Conservation (phyloP, 1,140 invertebrate genomes). For the Ceratoteleas bidentatus region DNA sequence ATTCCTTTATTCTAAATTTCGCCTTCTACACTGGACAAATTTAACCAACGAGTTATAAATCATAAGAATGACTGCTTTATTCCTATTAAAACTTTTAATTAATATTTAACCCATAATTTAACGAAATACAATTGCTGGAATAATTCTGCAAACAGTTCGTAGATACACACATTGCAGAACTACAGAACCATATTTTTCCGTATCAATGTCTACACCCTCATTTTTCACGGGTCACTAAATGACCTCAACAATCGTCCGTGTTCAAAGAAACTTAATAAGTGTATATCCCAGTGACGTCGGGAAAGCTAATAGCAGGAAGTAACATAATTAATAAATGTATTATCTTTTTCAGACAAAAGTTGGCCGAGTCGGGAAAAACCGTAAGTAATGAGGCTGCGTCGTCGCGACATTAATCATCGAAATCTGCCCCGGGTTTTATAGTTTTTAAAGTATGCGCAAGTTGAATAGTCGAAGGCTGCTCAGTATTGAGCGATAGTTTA, state of each 20-base stretch:
- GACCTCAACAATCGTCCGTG: constrained; percentile 14
- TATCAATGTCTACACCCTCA: too few relatives aligned
- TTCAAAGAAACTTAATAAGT: constrained; percentile 49
- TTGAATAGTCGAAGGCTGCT: constrained; percentile 52
- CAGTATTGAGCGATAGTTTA: constrained; percentile 65
- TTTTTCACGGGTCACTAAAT: too few relatives aligned
- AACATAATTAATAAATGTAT: constrained; percentile 50
- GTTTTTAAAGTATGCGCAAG: constrained; percentile 61
- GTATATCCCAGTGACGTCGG: constrained; percentile 48
- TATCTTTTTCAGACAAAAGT: constrained; percentile 47
- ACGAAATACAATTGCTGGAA: too few relatives aligned
- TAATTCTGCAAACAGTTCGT: too few relatives aligned
- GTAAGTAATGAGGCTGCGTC: constrained; percentile 54
- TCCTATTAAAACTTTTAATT: too few relatives aligned
- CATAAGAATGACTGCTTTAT: too few relatives aligned
- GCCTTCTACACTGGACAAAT: too few relatives aligned
- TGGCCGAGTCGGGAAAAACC: constrained; percentile 18
- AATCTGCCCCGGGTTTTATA: constrained; percentile 53
- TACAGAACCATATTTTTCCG: too few relatives aligned
- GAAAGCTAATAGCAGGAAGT: constrained; percentile 40
- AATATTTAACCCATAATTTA: too few relatives aligned
- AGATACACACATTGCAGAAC: too few relatives aligned
- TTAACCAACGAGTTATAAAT: too few relatives aligned
- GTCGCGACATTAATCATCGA: constrained; percentile 57
- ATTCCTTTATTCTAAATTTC: too few relatives aligned